Evolutionary conservation across 2,797 vertebrate species (phyloP).

Genomic region (Perodicticus potto): DNA sequence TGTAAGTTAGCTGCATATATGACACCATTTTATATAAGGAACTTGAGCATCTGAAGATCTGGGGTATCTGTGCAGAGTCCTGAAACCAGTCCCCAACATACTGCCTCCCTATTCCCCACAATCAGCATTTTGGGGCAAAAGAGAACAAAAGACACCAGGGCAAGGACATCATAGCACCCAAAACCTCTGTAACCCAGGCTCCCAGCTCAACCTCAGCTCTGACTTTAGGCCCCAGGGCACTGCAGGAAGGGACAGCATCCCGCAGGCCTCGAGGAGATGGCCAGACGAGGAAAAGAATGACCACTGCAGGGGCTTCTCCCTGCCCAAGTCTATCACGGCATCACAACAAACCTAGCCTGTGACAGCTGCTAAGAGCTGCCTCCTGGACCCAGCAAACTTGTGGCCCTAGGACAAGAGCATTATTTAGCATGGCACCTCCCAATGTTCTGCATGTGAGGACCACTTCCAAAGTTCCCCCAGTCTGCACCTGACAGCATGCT

Average conservation of each 20-base stretch:
- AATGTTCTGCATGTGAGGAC: not conserved
- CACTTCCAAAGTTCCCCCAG: not conserved
- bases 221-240: not conserved
- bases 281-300: no score
- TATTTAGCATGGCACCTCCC: not conserved
- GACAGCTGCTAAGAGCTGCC: not conserved
- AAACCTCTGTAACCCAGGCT: not conserved
- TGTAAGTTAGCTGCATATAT: not conserved
- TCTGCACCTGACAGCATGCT: not conserved
- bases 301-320: not conserved
- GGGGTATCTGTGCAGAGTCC: not conserved
- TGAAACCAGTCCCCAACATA: not conserved
- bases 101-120: not conserved
- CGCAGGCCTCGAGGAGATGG: rapidly evolving
- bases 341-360: not conserved
- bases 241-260: not conserved
- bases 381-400: not conserved
- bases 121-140: not conserved
- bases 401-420: not conserved
- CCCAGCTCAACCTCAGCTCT: not conserved
- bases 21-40: not conserved
- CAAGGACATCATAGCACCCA: not conserved
- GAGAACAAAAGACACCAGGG: not conserved
- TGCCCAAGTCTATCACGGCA: not conserved
- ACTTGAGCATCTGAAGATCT: not conserved